Conservation (phyloP, 1,140 invertebrate species). For the Drosophila persimilis region DNA sequence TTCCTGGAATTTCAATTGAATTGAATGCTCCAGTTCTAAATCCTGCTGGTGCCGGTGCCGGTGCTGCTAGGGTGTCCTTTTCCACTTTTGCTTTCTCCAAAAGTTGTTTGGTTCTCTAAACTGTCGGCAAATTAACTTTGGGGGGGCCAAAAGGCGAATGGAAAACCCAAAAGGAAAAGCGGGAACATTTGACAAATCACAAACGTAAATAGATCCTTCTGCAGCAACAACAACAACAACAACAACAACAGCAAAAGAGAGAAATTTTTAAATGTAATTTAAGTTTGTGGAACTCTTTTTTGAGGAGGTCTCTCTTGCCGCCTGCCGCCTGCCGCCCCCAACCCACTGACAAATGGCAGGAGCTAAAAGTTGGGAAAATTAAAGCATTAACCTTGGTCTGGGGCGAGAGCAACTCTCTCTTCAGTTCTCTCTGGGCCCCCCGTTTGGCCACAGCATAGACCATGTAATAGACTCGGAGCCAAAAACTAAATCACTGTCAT, state of each 20-base stretch:
- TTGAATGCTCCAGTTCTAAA: constrained; percentile 38
- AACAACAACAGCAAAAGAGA: neutral
- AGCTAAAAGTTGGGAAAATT: constrained; percentile 53
- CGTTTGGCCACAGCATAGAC: constrained; percentile 27
- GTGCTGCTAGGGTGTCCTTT: constrained; percentile 30
- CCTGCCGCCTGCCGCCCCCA: neutral
- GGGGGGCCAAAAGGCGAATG: constrained; percentile 4
- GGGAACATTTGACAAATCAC: constrained; percentile 59
- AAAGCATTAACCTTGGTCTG: constrained; percentile 58
- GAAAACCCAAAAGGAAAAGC: constrained; percentile 1
- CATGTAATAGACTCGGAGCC: constrained; percentile 72
- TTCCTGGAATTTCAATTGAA: constrained; percentile 59
- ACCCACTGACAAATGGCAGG: constrained; percentile 56
- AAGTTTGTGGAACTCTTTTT: constrained; percentile 44
- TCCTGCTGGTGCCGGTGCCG: neutral
- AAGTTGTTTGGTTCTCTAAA: constrained; percentile 26
- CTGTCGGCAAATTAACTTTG: constrained; percentile 64
- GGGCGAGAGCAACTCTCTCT: neutral
- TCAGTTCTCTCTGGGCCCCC: neutral
- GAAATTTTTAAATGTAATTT: constrained; percentile 64
- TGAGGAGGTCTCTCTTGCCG: neutral
- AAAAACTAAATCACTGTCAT: constrained; percentile 80
- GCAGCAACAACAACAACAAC: neutral
- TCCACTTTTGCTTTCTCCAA: constrained; percentile 29
- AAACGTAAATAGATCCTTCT: constrained; percentile 48